A percentile compares a stretch with the other conserved stretches of the same genome.
Conservation (phyloP, 2,888 invertebrate genomes). For the Orchestes rusci region DNA sequence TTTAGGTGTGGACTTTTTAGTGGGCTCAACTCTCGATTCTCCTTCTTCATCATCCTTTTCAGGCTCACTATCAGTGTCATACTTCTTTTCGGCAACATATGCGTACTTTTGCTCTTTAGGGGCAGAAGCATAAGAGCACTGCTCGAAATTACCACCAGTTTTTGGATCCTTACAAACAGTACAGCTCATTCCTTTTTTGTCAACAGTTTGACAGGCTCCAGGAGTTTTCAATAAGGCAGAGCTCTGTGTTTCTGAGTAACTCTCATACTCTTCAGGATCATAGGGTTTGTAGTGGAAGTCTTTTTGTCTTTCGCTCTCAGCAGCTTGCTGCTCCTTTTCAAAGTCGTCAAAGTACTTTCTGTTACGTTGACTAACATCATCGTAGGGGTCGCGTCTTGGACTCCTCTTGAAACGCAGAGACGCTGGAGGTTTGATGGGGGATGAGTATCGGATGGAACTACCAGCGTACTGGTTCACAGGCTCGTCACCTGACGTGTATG, state of each 20-base stretch:
- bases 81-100: conserved; percentile 58
- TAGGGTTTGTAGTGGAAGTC: conserved; percentile 44
- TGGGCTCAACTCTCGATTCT: conserved; percentile 34
- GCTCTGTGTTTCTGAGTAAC: conserved; percentile 55
- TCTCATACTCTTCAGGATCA: conserved; percentile 50
- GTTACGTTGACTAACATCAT: conserved; percentile 45
- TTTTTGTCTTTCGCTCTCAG: conserved; percentile 20
- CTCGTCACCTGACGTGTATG: conserved; percentile 48
- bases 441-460: conserved; percentile 36
- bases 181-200: conserved; percentile 61
- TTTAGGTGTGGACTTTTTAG: conserved; percentile 13
- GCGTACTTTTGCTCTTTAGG: conserved; percentile 65
- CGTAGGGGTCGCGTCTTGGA: conserved; percentile 43
- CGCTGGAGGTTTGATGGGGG: conserved; percentile 29
- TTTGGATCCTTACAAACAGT: conserved; percentile 67
- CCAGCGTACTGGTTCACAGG: conserved; percentile 41
- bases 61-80: conserved; percentile 41
- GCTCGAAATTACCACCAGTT: conserved; percentile 69
- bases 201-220: conserved; percentile 58
- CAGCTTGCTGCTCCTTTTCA: conserved; percentile 33
- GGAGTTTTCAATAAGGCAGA: conserved; percentile 53
- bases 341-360: conserved; percentile 28
- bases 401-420: conserved; percentile 44
- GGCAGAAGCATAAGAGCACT: conserved; percentile 69
- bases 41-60: conserved; percentile 46